Percentiles rank a stretch among this genome's conserved stretches.
Evolutionary conservation across 53 echinoderm and acorn worm species (phyloP).

Genomic region (Arbacia lixula): DNA sequence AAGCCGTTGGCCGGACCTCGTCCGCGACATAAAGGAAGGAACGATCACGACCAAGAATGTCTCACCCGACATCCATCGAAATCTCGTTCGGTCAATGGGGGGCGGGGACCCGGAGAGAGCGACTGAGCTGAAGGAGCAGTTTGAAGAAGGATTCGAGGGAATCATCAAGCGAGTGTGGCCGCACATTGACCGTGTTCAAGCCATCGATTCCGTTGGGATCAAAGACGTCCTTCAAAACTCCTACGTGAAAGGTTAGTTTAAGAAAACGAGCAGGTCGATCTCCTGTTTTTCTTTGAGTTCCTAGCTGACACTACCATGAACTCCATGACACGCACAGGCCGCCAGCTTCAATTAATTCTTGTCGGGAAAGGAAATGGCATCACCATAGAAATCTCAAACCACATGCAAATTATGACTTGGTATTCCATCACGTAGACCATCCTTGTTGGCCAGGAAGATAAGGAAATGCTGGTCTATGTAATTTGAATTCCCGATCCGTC

Average conservation of each 20-base stretch:
- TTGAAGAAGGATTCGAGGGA: conserved; percentile 76
- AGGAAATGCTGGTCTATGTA: no score
- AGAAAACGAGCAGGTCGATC: no score
- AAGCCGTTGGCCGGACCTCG: conserved; percentile 64
- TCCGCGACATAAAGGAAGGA: conserved; percentile 66
- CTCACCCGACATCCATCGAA: conserved; percentile 23
- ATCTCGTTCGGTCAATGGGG: conserved; percentile 22
- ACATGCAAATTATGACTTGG: no score
- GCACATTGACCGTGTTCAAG: conserved; percentile 31
- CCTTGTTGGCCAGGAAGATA: no score
- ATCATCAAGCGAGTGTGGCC: conserved; percentile 86
- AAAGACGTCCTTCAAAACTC: conserved; percentile 47
- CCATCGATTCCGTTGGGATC: conserved; percentile 49
- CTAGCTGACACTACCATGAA: no score
- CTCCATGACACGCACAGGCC: no score
- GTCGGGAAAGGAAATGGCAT: no score
- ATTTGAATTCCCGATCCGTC: no score
- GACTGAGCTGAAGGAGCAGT: conserved; percentile 64
- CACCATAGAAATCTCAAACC: no score
- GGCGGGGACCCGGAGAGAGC: conserved; percentile 62
- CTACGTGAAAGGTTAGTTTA: conserved; percentile 53
- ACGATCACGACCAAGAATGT: conserved; percentile 48
- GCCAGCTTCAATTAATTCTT: no score
- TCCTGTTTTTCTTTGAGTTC: no score
- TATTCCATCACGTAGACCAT: no score